phyloP scores from a whole-genome alignment of 2,797 vertebrate species.

The Saxicola maurus region DNA sequence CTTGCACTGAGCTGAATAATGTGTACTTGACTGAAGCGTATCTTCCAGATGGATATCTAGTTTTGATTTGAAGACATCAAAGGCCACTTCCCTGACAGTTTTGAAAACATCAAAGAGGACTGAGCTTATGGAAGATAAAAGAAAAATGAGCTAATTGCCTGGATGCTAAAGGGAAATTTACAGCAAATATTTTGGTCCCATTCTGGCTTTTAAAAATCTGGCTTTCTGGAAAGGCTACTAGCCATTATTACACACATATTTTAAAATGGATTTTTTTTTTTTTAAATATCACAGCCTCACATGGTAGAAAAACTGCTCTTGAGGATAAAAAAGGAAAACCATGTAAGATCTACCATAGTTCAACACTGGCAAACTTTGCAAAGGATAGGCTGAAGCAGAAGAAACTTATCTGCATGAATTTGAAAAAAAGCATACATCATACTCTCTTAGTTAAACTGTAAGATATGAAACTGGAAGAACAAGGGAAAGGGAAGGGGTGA shows the following conservation, averaged over 20 bases:
- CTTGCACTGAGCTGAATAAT: slow-evolving; percentile 20
- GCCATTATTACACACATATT: background rate
- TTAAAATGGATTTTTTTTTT: background rate
- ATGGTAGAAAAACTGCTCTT: background rate
- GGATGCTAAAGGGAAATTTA: slow-evolving; percentile 44
- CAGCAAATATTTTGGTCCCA: slow-evolving; percentile 54
- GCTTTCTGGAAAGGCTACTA: slow-evolving; percentile 15
- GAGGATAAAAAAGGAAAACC: background rate
- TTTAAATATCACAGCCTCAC: background rate
- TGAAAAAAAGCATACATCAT: background rate
- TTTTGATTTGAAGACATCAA: slow-evolving; percentile 65
- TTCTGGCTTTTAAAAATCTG: slow-evolving; percentile 37
- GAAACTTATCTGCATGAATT: background rate
- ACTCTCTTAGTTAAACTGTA: background rate
- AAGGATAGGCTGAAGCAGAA: background rate
- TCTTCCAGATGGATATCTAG: slow-evolving; percentile 65
- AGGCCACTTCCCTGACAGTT: slow-evolving; percentile 55
- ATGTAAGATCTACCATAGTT: background rate
- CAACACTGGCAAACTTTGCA: background rate
- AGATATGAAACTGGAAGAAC: background rate
- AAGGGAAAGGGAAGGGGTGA: no score
- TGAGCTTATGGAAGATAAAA: slow-evolving; percentile 54
- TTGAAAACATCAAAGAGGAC: slow-evolving; percentile 53
- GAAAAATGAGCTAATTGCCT: slow-evolving; percentile 56
- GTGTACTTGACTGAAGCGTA: slow-evolving; percentile 29